Evolutionary conservation across 2,797 vertebrate genomes (phyloP), one percentile per base, ranked within the genome.

Genomic region (Clarias laeviceps): DNA sequence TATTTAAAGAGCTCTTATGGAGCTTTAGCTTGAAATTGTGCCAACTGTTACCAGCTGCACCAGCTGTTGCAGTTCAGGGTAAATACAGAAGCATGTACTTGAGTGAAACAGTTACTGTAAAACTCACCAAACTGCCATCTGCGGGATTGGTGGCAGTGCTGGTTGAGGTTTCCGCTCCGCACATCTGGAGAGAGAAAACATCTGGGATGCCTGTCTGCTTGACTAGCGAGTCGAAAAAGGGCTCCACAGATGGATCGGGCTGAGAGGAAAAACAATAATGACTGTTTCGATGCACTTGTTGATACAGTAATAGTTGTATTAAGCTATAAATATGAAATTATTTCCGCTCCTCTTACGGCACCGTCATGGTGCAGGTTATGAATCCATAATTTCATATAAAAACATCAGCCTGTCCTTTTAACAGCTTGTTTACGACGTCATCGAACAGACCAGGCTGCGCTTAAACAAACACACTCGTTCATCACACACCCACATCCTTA

Each of bases 171-270:
- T 97, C 96, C 32, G 95, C 95, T 1, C 98, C 98, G 3, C 98
- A 99, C 98, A 99, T 99, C 94, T 99, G 98, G 91, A 99, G 96
- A 90, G 98, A 99, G 91, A 99, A 99, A 54, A 98, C 76, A 86
- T 99, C 91, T 9, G 97, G 95, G 80, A 99, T 97, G 76, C 93
- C 92, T 6, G 96, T 95, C 92, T 98, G 96, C 4, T 87, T 91
- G 91, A 99, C 97, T 50, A 98, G 85, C 1, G 98, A 98, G 89
- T 98, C 96, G 85, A 99, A 99, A 94, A 99, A 99, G 0, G 98
- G 97, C 92, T 97, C 96, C 93, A 99, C 95, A 0, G 97, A 96
- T 24, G 96, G 94, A 76, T 98, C 97, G 0, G 98, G 98, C 98
- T 99, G 91, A 40, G 88, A 92, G 61, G 89, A 82, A 65, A 17